Percentiles rank a stretch among this genome's conserved stretches.
Conservation (phyloP, 1,140 invertebrate species). For the Rhizoglyphus robini region DNA sequence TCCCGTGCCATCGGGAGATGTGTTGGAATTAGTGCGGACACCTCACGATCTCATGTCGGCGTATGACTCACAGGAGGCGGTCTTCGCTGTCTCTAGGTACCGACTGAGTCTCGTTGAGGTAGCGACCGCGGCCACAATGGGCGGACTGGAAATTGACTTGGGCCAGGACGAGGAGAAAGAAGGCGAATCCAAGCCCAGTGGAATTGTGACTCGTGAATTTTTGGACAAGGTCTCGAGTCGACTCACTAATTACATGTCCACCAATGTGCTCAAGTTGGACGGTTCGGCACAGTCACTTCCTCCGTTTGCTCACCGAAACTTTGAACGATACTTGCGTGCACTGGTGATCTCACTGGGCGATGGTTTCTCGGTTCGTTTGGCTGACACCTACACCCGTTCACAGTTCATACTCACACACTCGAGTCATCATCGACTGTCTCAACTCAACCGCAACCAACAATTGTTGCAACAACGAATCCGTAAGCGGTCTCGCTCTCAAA, state of each 20-base stretch:
- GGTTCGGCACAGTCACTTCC: background rate
- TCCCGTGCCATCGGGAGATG: constrained; percentile 25
- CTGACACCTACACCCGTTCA: background rate
- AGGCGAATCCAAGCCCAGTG: background rate
- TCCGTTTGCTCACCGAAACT: background rate
- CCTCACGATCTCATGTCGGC: constrained; percentile 24
- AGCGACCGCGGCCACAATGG: background rate
- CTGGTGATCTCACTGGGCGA: background rate
- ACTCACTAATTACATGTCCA: background rate
- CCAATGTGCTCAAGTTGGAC: background rate
- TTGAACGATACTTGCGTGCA: background rate
- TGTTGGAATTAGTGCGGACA: constrained; percentile 21
- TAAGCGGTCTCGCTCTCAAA: background rate
- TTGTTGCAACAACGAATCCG: background rate
- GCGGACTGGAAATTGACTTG: background rate
- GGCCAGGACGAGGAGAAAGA: background rate
- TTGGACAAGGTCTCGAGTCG: background rate
- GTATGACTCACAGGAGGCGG: constrained; percentile 23
- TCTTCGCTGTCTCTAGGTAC: background rate
- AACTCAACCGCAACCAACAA: background rate
- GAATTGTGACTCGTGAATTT: constrained; percentile 7
- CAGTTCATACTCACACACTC: constrained; percentile 1
- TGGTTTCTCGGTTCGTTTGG: background rate
- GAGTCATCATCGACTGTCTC: background rate
- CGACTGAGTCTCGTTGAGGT: background rate